These are phyloP conservation scores for Pocillopora meandrina DNA, from an alignment of 92 coral and sea anemone species.

Conservation along the genomic window DNA sequence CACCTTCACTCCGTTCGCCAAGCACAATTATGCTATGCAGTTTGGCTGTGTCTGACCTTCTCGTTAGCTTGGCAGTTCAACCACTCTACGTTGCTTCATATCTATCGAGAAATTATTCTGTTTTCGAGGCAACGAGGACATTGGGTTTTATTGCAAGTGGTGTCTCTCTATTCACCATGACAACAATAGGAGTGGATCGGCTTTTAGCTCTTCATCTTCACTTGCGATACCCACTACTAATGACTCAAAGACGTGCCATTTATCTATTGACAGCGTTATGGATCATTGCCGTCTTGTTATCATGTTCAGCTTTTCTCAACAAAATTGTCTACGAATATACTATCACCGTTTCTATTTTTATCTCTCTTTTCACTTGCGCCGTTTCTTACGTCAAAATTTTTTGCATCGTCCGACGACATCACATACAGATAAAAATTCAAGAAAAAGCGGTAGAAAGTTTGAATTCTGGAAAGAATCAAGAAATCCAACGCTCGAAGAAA, in stretches of 20 bases:
- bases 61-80: neutral
- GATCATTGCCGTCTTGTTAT: neutral
- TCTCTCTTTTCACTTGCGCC: neutral
- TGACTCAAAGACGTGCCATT: conserved; percentile 4
- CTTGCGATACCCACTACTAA: conserved; percentile 8
- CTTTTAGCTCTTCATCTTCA: conserved; percentile 9
- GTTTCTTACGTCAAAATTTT: neutral
- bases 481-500: neutral
- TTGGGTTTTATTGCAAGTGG: neutral
- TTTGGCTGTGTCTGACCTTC: conserved; percentile 11
- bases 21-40: neutral
- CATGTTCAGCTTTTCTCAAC: neutral
- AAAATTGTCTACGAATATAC: neutral
- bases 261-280: neutral
- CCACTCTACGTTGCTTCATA: neutral
- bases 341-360: neutral
- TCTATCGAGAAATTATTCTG: neutral
- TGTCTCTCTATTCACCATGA: conserved; percentile 17
- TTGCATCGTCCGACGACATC: neutral
- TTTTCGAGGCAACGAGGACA: neutral
- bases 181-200: conserved; percentile 6
- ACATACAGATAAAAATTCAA: neutral
- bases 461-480: neutral
- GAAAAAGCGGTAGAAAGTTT: neutral
- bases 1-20: conserved; percentile 5